phyloP scores from a whole-genome alignment of 2,888 invertebrate genomes.

The Chrysolina oricalcia region DNA sequence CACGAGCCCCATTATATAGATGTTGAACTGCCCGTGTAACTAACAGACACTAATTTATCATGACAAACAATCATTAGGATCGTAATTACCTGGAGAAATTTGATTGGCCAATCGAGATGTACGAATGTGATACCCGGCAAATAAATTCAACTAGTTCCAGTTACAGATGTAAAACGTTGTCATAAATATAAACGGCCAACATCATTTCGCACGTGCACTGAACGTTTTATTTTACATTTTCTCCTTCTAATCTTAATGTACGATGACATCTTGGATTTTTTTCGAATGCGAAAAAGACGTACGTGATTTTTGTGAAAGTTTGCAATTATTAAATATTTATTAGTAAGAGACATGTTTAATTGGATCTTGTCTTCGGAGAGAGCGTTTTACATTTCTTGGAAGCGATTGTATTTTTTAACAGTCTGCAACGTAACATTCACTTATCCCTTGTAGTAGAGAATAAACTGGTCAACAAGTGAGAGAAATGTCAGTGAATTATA shows the following conservation, averaged over 20 bases:
- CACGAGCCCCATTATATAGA: conserved; percentile 27
- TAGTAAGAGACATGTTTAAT: conserved; percentile 54
- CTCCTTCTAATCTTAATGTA: conserved; percentile 55
- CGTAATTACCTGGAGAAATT: conserved; percentile 49
- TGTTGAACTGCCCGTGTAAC: conserved; percentile 38
- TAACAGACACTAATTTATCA: conserved; percentile 40
- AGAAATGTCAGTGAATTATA: no score
- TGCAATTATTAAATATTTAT: conserved; percentile 57
- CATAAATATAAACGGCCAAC: conserved; percentile 55
- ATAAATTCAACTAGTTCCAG: conserved; percentile 53
- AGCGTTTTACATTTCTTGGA: conserved; percentile 31
- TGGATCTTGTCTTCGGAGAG: conserved; percentile 52
- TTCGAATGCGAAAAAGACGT: conserved; percentile 46
- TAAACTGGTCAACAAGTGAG: conserved; percentile 22
- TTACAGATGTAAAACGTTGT: conserved; percentile 56
- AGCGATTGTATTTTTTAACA: conserved; percentile 35
- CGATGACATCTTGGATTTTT: conserved; percentile 52
- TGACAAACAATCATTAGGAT: conserved; percentile 48
- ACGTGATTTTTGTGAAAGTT: conserved; percentile 57
- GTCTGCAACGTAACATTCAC: conserved; percentile 19
- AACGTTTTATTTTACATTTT: conserved; percentile 51
- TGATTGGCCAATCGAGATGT: conserved; percentile 58
- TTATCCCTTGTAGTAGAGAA: conserved; percentile 19
- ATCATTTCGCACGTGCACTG: conserved; percentile 57
- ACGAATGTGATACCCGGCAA: conserved; percentile 53